phyloP scores from a whole-genome alignment of 2,797 vertebrate genomes.

The Phoxinus dragarum region DNA sequence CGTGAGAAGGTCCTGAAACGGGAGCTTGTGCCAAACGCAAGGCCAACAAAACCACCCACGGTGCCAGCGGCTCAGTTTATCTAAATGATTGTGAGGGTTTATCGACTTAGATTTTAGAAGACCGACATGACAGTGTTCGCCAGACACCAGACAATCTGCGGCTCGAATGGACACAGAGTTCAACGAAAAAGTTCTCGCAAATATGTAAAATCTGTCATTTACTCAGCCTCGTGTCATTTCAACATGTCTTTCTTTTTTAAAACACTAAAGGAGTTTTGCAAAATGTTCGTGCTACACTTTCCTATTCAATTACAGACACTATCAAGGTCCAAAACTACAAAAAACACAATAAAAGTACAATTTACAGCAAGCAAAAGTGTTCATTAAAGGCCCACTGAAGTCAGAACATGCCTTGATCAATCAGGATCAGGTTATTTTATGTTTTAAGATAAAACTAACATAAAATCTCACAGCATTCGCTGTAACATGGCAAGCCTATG shows the following conservation, averaged over 20 bases:
- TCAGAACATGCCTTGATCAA: too few relatives aligned
- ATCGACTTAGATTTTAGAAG: conserved; percentile 47
- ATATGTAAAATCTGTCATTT: background rate
- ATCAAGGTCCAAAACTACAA: too few relatives aligned
- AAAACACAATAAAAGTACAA: too few relatives aligned
- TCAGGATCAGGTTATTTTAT: too few relatives aligned
- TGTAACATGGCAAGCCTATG: too few relatives aligned
- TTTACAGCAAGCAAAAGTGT: too few relatives aligned
- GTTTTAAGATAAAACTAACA: too few relatives aligned
- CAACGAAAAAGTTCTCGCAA: background rate
- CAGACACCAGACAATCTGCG: conserved; percentile 30
- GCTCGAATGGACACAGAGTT: background rate
- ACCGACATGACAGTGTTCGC: conserved; percentile 13
- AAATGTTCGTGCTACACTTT: background rate
- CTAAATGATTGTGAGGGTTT: conserved; percentile 27
- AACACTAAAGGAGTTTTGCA: background rate
- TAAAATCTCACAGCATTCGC: too few relatives aligned
- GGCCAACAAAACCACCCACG: conserved; percentile 8
- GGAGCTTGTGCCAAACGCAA: conserved; percentile 7
- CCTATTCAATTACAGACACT: background rate
- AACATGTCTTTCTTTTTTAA: background rate
- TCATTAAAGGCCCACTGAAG: too few relatives aligned
- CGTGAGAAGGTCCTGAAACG: conserved; percentile 44
- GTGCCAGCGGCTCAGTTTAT: conserved; percentile 39
- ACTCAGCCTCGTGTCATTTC: background rate